A percentile compares a stretch with the other conserved stretches of the same genome.
Conservation (phyloP, 1,140 invertebrate species). For the Cydia strobilella region DNA sequence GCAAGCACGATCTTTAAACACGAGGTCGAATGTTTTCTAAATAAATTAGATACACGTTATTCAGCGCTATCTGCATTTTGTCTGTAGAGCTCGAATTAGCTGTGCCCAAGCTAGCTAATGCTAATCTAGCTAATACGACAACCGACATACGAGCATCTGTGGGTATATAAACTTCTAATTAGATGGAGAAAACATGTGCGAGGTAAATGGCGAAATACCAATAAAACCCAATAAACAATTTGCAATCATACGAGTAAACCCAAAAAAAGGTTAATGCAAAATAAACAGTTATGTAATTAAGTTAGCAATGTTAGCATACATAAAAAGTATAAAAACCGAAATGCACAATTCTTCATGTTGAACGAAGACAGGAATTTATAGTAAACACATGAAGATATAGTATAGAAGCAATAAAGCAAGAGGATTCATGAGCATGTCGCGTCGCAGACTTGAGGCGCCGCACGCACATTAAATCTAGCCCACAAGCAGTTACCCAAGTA, state of each 20-base stretch:
- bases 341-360: constrained; percentile 37
- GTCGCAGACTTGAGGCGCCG: constrained; percentile 69
- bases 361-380: constrained; percentile 44
- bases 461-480: constrained; percentile 43
- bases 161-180: constrained; percentile 1
- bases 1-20: neutral
- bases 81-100: constrained; percentile 25
- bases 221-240: neutral
- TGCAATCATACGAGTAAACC: neutral
- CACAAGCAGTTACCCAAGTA: constrained; percentile 29
- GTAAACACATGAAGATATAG: constrained; percentile 59
- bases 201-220: neutral
- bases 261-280: neutral
- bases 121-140: constrained; percentile 25
- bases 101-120: neutral
- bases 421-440: constrained; percentile 60
- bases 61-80: constrained; percentile 16
- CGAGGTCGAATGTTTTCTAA: constrained; percentile 9
- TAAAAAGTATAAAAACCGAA: neutral
- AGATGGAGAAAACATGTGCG: neutral
- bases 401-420: constrained; percentile 64
- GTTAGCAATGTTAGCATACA: neutral
- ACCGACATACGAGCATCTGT: neutral
- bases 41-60: neutral
- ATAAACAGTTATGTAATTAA: too few species aligned